Conservation (phyloP, 2,113 vertebrate species). For the Cariama cristata region DNA sequence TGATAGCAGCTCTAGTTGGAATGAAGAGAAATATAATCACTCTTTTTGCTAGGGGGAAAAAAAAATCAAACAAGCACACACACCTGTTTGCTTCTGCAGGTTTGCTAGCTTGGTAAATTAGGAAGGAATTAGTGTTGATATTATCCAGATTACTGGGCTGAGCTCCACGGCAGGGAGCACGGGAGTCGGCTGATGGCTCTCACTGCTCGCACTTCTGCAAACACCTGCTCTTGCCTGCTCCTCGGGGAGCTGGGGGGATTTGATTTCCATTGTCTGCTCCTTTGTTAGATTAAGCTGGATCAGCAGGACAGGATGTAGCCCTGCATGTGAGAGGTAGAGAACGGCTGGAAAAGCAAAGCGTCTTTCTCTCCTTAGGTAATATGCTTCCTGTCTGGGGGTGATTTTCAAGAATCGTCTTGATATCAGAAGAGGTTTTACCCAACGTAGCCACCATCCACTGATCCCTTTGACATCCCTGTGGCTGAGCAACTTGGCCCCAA, state of each 20-base stretch:
- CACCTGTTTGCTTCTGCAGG: background rate
- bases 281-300: background rate
- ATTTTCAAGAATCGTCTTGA: background rate
- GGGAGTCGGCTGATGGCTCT: rapidly evolving
- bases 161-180: background rate
- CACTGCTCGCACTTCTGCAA: background rate
- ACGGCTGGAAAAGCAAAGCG: background rate
- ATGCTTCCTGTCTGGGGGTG: background rate
- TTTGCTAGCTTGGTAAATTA: background rate
- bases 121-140: background rate
- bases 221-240: background rate
- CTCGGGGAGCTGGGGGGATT: rapidly evolving
- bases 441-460: background rate
- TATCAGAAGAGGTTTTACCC: background rate
- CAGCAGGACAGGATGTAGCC: background rate
- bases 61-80: background rate
- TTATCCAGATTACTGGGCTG: background rate
- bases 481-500: background rate
- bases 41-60: background rate
- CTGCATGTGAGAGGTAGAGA: background rate
- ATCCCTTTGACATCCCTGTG: background rate
- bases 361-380: background rate
- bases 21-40: conserved; percentile 17
- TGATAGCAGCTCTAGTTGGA: conserved; percentile 22
- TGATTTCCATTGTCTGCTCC: background rate